Percentiles rank a stretch among this genome's conserved stretches.
Conservation (phyloP, 2,797 vertebrate species). For the Muscicapa striata region DNA sequence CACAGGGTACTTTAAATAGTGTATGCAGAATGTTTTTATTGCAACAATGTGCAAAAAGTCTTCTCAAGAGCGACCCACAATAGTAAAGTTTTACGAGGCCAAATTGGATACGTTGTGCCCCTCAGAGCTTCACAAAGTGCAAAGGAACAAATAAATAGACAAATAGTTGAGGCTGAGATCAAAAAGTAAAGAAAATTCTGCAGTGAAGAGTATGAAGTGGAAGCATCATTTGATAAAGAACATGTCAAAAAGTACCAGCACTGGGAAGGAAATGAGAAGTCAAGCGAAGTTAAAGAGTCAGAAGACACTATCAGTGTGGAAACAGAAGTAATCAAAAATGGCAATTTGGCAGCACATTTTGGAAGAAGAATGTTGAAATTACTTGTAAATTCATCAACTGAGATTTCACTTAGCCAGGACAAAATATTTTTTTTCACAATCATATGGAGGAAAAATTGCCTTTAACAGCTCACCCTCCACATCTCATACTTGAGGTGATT, state of each 20-base stretch:
- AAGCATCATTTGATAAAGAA: background rate
- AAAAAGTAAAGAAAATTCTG: background rate
- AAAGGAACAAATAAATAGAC: background rate
- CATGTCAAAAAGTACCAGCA: background rate
- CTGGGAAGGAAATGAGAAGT: background rate
- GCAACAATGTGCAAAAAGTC: background rate
- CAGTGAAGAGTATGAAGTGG: background rate
- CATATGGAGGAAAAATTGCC: background rate
- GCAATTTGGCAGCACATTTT: background rate
- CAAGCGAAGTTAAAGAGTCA: background rate
- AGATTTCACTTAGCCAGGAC: background rate
- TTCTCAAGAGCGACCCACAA: background rate
- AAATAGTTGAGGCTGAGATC: background rate
- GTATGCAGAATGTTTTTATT: background rate
- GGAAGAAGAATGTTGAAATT: background rate
- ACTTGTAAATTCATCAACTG: background rate
- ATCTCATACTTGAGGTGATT: background rate
- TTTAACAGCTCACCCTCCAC: background rate
- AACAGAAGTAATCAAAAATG: background rate
- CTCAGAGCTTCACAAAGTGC: background rate
- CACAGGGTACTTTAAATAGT: background rate
- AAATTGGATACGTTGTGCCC: background rate
- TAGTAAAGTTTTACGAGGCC: background rate
- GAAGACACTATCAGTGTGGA: background rate
- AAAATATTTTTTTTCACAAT: background rate